These are phyloP conservation scores for Drosophila sordidula DNA, from an alignment of 2,888 invertebrate species.

Conservation along the genomic window DNA sequence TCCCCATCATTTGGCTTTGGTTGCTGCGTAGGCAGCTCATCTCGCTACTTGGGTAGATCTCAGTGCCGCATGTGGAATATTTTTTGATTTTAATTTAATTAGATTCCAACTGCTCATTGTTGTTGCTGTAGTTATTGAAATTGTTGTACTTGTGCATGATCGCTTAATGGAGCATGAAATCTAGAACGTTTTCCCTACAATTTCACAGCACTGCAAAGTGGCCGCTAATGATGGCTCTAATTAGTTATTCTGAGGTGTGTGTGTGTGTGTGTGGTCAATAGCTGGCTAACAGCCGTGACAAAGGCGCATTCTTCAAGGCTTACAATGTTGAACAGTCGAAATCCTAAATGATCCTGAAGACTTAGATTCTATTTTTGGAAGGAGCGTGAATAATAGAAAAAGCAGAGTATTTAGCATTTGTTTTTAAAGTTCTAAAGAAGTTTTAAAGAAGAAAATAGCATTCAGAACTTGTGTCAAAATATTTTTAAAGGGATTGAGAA, in stretches of 20 bases:
- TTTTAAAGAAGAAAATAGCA: neutral
- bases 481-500: too few species aligned
- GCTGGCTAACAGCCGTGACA: conserved; percentile 67
- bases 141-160: conserved; percentile 46
- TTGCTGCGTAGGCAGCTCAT: conserved; percentile 70
- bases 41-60: conserved; percentile 68
- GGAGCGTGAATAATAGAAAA: too few species aligned
- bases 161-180: conserved; percentile 80
- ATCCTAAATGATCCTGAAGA: too few species aligned
- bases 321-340: neutral
- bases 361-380: neutral
- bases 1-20: conserved; percentile 28
- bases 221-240: conserved; percentile 71
- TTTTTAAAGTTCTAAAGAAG: neutral
- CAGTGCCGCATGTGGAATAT: conserved; percentile 20
- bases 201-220: conserved; percentile 61
- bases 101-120: conserved; percentile 53
- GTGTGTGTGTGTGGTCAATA: conserved; percentile 70
- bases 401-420: too few species aligned
- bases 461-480: too few species aligned
- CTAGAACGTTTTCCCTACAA: conserved; percentile 40
- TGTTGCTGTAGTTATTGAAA: conserved; percentile 27
- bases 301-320: conserved; percentile 38
- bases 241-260: conserved; percentile 42
- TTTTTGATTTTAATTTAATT: conserved; percentile 75